Conservation (phyloP, 2,888 invertebrate genomes). For the Epistrophella euchroma region DNA sequence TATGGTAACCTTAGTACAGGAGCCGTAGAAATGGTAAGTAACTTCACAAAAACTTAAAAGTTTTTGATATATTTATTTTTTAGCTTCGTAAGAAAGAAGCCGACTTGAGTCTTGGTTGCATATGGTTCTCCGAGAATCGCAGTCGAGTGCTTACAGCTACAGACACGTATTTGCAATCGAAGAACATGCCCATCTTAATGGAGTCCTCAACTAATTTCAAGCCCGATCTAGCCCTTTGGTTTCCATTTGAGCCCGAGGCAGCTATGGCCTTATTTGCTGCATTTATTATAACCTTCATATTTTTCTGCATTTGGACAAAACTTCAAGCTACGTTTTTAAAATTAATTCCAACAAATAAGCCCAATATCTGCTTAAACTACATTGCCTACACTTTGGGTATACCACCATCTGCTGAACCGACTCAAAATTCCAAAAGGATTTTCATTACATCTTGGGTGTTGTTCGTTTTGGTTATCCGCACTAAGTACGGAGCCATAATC, state of each 20-base stretch:
- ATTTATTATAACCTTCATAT: conserved; percentile 52
- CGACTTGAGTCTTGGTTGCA: conserved; percentile 78
- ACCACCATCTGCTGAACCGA: conserved; percentile 54
- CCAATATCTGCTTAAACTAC: conserved; percentile 15
- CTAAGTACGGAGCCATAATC: conserved; percentile 77
- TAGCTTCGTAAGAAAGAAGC: conserved; percentile 71
- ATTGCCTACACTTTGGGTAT: conserved; percentile 72
- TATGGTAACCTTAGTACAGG: conserved; percentile 24
- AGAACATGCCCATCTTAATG: conserved; percentile 76
- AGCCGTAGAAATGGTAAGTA: conserved; percentile 41
- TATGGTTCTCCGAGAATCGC: conserved; percentile 72
- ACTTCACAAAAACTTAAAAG: background rate
- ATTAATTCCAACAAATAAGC: conserved; percentile 77
- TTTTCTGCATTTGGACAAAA: background rate
- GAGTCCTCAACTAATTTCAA: conserved; percentile 72
- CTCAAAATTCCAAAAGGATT: conserved; percentile 64
- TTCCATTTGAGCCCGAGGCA: conserved; percentile 76
- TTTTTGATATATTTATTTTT: background rate
- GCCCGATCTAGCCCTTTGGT: conserved; percentile 48
- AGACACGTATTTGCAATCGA: conserved; percentile 77
- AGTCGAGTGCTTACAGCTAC: conserved; percentile 75
- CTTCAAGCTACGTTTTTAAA: conserved; percentile 59
- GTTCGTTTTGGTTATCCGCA: conserved; percentile 76
- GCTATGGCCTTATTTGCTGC: conserved; percentile 75
- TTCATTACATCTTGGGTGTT: conserved; percentile 77